Evolutionary conservation across 37 sponge, comb jelly and placozoan genomes (phyloP), one percentile per base, ranked within the genome.

Genomic region (Lycopodina hypogea): DNA sequence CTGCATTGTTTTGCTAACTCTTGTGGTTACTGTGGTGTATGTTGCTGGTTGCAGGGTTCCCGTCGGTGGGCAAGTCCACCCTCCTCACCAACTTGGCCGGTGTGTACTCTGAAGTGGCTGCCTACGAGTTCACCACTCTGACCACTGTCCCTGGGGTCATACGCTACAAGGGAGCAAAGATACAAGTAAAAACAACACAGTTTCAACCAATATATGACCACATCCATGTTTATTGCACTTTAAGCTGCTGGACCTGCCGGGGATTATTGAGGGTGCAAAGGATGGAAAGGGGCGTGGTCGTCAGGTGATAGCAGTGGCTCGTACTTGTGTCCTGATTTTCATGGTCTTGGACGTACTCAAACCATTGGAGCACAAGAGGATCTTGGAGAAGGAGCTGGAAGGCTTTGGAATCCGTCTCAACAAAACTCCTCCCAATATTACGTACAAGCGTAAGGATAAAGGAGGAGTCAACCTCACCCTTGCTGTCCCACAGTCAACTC

Each of bases 201-300:
- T 62, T 24, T 9, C 18, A 70, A 70, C 41, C 3, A 42, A 1
- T 42, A 26, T 15, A 40, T 70, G 68, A 18, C 21, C 24, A 33
- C 48, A 71, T 24, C 34, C 12, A 68, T 37, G 12, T 14, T 73
- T 15, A 28, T 52, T 58, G 11, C 24, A 19, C 17, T 53, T 9
- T 76, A 23, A 98, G 96, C 61, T 98, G 56, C 84, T 98, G 19
- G 99, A 98, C 77, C 88, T 98, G 0, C 99, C 99, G 29, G 99
- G 99, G 6, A 98, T 98, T 55, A 98, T 98, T 64, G 99, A 98
- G 72, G 99, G 99, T 56, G 99, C 99, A 0, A 98, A 96, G 83
- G 99, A 98, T 51, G 99, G 99, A 24, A 93, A 96, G 61, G 99
- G 99, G 64, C 61, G 99, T 83, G 99, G 99, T 52, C 87, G 91